Evolutionary conservation across 2,888 invertebrate species (phyloP).

Genomic region (Drosophila suboccidentalis): DNA sequence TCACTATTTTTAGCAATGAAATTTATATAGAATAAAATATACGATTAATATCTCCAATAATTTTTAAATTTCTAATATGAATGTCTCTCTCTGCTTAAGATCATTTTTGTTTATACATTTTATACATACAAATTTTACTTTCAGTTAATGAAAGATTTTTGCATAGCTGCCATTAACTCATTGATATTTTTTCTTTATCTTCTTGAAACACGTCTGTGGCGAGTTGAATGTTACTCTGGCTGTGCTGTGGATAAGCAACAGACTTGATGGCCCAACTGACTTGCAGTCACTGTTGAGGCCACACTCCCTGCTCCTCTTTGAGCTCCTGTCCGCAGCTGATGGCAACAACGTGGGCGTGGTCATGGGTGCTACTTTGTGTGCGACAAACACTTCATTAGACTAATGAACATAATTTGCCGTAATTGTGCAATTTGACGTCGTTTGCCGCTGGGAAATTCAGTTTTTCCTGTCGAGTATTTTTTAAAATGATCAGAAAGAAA

Average conservation of each 20-base stretch:
- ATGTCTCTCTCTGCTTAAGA: too few species aligned
- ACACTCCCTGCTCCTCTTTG: background rate
- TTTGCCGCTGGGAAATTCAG: slow-evolving; percentile 49
- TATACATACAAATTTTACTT: too few species aligned
- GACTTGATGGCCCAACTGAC: slow-evolving; percentile 18
- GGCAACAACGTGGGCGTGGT: slow-evolving; percentile 3
- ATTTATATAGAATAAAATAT: too few species aligned
- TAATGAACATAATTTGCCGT: slow-evolving; percentile 76
- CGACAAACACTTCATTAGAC: slow-evolving; percentile 76
- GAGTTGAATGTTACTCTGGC: background rate
- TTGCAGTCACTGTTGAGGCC: slow-evolving; percentile 5
- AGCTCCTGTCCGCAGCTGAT: background rate
- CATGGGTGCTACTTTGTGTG: slow-evolving; percentile 34
- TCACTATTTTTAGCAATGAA: too few species aligned
- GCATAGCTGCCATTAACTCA: background rate
- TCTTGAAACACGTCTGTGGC: background rate
- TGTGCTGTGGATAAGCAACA: slow-evolving; percentile 24
- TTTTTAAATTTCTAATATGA: too few species aligned
- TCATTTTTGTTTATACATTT: too few species aligned
- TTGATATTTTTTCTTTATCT: background rate
- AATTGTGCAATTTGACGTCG: slow-evolving; percentile 59
- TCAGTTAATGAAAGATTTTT: background rate
- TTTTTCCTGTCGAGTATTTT: slow-evolving; percentile 6
- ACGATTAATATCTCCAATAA: too few species aligned
- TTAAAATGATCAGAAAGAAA: slow-evolving; percentile 19